Base-by-base conservation (phyloP, 2,888 invertebrate species). In the Cryptosula pallasiana region DNA sequence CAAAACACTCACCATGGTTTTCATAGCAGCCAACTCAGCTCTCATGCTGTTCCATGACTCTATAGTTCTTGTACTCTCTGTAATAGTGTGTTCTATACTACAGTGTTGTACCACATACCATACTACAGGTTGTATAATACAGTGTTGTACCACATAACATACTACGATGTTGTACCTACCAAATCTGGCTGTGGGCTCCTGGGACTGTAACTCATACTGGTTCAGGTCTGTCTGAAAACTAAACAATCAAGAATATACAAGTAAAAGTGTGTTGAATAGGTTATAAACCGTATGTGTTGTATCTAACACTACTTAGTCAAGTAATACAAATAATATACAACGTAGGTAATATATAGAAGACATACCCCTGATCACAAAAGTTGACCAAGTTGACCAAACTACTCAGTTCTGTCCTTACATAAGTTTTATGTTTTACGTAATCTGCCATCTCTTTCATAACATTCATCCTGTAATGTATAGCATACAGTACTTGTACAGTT, bases 301-400 rank as follows among this genome's bases (percentile, higher is more conserved):
- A n/a, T n/a, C n/a, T n/a, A n/a, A n/a, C n/a, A n/a, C n/a, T n/a
- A n/a, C n/a, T n/a, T n/a, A n/a, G n/a, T n/a, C n/a, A n/a, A n/a
- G n/a, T n/a, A n/a, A n/a, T n/a, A n/a, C n/a, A n/a, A n/a, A n/a
- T n/a, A n/a, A n/a, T n/a, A n/a, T n/a, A n/a, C n/a, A n/a, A n/a
- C n/a, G n/a, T n/a, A n/a, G n/a, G n/a, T n/a, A n/a, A n/a, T n/a
- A n/a, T 45, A 20, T 45, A 57, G 25, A 27, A 32, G 25, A 63
- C 63, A 13, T n/a, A 63, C 63, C 63, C 63, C n/a, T 63, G 63
- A 32, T 63, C 63, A 63, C 63, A 63, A 32, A 63, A 63, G 34
- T 34, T 27, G 27, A 63, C 32, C 3, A 63, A 27, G 32, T 16
- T 63, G 63, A 2, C 3, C 2, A 63, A 32, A 32, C 32, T 2